Evolutionary conservation across 2,113 vertebrate species (phyloP), one percentile per base, ranked within the genome.

Genomic region (Mormyrus lacerda): DNA sequence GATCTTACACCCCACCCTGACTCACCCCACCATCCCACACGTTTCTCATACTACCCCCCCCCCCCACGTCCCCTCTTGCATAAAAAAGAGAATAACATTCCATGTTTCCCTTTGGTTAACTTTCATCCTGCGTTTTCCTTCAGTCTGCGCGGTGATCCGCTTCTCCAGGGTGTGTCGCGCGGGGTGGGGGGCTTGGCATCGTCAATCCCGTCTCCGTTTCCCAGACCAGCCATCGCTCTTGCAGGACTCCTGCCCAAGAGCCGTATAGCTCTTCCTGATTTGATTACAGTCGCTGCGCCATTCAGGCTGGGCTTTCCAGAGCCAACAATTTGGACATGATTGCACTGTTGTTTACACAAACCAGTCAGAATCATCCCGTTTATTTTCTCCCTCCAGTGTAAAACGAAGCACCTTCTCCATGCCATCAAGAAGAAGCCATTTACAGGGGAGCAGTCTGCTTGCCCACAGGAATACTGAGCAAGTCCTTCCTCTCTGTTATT

Each of bases 51-150:
- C 85, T 89, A 47, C 87, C 85, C 48, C 90, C 50, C 50, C 48
- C 48, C 45, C 39, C 11, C 17, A 76, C 31, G 45, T 51, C 51
- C 90, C 88, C 65, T 27, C 31, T 27, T 58, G 31, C 39, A 39
- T 91, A 92, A 92, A 91, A 92, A 82, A 89, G 89, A 73, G 90
- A 91, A 91, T 90, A 89, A 92, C 89, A 91, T 84, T 88, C 90
- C 89, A 92, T 92, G 90, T 44, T 93, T 92, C 92, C 90, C 92
- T 90, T 92, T 93, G 91, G 93, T 94, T 93, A 92, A 89, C 89
- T 88, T 73, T 92, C 91, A 89, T 90, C 90, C 88, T 92, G 88
- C 90, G 92, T 92, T 89, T 87, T 91, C 82, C 89, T 89, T 87
- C 90, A 90, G 90, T 93, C 90, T 88, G 76, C 69, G n/a, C 88